phyloP scores from a whole-genome alignment of 2,113 vertebrate genomes.

The Podilymbus podiceps region DNA sequence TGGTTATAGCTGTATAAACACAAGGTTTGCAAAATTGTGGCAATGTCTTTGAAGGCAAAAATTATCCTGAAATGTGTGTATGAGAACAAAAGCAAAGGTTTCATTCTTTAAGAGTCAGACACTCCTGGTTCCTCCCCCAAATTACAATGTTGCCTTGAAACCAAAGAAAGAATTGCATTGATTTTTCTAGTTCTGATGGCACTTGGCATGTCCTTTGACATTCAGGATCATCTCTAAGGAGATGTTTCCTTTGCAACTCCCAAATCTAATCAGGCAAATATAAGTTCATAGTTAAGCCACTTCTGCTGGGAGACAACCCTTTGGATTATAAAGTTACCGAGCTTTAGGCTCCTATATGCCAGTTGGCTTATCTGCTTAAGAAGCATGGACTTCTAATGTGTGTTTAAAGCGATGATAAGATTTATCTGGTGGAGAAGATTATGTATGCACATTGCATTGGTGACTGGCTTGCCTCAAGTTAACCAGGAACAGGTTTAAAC shows the following conservation, averaged over 20 bases:
- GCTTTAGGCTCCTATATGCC: not conserved
- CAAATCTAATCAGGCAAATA: not conserved
- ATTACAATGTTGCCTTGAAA: not conserved
- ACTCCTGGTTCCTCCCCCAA: not conserved
- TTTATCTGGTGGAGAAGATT: not conserved
- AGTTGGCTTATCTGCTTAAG: not conserved
- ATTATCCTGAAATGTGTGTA: not conserved
- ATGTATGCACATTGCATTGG: not conserved
- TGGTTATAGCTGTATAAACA: not conserved
- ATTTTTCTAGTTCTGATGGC: constrained; percentile 8
- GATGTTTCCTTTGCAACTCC: not conserved
- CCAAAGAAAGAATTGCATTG: not conserved
- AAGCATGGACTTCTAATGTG: not conserved
- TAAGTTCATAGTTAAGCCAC: not conserved
- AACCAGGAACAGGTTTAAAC: not conserved
- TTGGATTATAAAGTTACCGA: not conserved
- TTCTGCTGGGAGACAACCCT: not conserved
- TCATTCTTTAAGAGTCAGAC: not conserved
- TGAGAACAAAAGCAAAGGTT: not conserved
- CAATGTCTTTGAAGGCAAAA: not conserved
- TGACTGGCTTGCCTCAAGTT: not conserved
- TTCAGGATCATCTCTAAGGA: constrained; percentile 39
- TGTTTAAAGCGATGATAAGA: not conserved
- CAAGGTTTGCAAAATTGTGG: not conserved
- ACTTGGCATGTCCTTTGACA: not conserved